These are phyloP conservation scores for Gouania willdenowi DNA, from an alignment of 2,797 vertebrate species.

Conservation along the genomic window DNA sequence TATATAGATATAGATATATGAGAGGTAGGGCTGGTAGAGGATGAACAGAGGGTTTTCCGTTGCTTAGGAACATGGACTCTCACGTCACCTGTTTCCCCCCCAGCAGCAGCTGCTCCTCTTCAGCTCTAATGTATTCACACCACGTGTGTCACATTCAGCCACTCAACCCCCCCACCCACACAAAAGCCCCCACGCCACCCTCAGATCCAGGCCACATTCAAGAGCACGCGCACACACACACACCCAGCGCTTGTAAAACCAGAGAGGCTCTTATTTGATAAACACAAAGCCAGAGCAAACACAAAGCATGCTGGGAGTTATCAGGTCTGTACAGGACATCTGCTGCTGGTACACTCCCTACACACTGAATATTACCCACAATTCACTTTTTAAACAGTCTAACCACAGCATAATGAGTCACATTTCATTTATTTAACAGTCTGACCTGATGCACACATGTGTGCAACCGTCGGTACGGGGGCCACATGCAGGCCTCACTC, in stretches of 20 bases:
- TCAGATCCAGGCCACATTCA: constrained; percentile 19
- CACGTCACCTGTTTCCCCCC: constrained; percentile 59
- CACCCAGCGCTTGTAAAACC: constrained; percentile 13
- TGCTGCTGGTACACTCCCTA: constrained; percentile 32
- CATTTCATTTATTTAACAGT: too few species aligned
- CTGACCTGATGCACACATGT: too few species aligned
- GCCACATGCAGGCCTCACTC: too few species aligned
- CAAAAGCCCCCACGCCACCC: constrained; percentile 48
- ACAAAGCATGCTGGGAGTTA: constrained; percentile 30
- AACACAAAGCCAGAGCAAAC: constrained; percentile 23
- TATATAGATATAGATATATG: too few species aligned
- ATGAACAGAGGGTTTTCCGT: too few species aligned
- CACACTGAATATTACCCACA: too few species aligned
- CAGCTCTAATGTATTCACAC: constrained; percentile 60
- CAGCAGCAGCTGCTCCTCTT: constrained; percentile 75
- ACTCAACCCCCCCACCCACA: constrained; percentile 49
- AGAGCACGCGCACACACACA: constrained; percentile 15
- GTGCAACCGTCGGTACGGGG: too few species aligned
- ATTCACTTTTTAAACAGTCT: too few species aligned
- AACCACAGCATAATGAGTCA: too few species aligned
- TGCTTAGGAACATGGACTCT: constrained; percentile 78
- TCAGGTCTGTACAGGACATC: constrained; percentile 45
- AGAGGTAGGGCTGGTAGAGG: too few species aligned
- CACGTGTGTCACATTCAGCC: constrained; percentile 55
- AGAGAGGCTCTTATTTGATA: constrained; percentile 30